Conservation (phyloP, 2,113 vertebrate genomes). For the Pteruthius melanotis region DNA sequence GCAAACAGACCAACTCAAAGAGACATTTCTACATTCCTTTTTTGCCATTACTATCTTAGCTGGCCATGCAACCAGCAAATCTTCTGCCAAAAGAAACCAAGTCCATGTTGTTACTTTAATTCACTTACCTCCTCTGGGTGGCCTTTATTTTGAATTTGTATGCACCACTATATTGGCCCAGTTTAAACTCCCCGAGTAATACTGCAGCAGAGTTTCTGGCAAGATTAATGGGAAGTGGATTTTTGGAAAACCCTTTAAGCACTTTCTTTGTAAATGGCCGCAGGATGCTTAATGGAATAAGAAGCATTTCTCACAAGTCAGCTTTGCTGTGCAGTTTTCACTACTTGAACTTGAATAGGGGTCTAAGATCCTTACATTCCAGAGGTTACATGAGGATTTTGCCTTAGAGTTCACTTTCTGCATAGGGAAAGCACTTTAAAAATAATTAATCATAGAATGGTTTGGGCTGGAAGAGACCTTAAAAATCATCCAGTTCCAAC, state of each 20-base stretch:
- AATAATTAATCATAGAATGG: not conserved
- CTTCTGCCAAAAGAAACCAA: not conserved
- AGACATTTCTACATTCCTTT: not conserved
- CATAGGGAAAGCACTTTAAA: not conserved
- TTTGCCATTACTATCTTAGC: not conserved
- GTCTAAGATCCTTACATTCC: not conserved
- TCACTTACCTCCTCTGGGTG: not conserved
- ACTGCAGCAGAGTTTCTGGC: not conserved
- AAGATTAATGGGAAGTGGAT: conserved; percentile 36
- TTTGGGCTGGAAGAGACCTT: not conserved
- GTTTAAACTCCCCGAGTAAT: conserved; percentile 11
- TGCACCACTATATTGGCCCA: not conserved
- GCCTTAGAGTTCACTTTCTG: not conserved
- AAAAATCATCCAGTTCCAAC: not conserved
- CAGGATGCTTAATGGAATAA: not conserved
- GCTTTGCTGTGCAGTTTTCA: not conserved
- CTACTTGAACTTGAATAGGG: not conserved
- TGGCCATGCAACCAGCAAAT: not conserved
- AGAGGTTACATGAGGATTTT: not conserved
- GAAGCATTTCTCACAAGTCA: conserved; percentile 8
- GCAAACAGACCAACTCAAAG: not conserved
- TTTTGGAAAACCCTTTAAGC: conserved; percentile 36
- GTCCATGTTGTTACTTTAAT: not conserved
- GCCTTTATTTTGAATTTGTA: not conserved
- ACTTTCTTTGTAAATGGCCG: conserved; percentile 21